Evolutionary conservation across 2,113 vertebrate genomes (phyloP).

Genomic region (Hydropotes inermis): DNA sequence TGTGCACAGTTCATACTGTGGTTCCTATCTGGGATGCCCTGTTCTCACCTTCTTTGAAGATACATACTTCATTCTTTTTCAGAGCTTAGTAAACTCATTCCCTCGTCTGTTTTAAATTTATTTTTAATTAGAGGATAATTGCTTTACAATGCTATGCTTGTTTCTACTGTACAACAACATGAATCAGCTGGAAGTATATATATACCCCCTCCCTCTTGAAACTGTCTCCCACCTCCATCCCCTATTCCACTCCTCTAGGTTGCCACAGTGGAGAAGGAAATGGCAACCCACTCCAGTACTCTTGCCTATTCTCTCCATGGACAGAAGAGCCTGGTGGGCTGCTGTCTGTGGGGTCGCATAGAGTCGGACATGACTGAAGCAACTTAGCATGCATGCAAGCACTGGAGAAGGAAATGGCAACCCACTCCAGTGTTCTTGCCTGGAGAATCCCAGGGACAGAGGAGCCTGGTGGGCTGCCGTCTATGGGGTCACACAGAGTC

Average conservation of each 20-base stretch:
- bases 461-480: neutral
- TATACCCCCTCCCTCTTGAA: neutral
- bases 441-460: neutral
- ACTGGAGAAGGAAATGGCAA: neutral
- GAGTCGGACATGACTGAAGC: neutral
- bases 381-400: neutral
- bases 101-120: neutral
- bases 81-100: neutral
- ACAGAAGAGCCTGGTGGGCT: accelerated
- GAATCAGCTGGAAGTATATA: neutral
- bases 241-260: neutral
- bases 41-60: neutral
- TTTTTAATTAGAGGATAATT: neutral
- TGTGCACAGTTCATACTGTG: neutral
- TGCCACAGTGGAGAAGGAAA: neutral
- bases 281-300: neutral
- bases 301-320: neutral
- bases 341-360: accelerated
- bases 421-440: neutral
- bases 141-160: neutral
- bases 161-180: neutral
- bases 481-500: neutral
- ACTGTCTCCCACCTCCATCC: neutral
- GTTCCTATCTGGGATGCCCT: neutral
- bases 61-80: neutral